phyloP scores from a whole-genome alignment of 1,140 invertebrate genomes.

The Drosophila burlai region DNA sequence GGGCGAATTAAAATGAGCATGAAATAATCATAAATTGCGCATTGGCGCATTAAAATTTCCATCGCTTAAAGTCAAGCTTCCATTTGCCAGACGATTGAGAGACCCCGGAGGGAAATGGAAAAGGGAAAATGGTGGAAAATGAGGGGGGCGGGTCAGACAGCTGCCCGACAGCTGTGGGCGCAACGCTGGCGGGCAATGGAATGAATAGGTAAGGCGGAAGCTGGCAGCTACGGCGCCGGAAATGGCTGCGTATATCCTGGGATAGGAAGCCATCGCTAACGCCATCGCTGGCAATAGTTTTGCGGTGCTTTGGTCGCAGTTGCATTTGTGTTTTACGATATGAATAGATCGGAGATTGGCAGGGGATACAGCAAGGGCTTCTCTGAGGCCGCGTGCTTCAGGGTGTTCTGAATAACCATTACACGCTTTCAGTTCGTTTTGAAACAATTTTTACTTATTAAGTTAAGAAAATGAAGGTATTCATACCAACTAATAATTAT shows the following conservation, averaged over 20 bases:
- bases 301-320: conserved; percentile 70
- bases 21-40: conserved; percentile 79
- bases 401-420: conserved; percentile 17
- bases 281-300: conserved; percentile 63
- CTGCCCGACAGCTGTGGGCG: conserved; percentile 47
- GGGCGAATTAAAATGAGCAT: conserved; percentile 75
- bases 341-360: conserved; percentile 66
- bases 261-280: conserved; percentile 46
- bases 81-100: conserved; percentile 43
- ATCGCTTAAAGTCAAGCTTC: conserved; percentile 60
- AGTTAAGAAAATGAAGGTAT: fast-evolving
- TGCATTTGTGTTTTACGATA: conserved; percentile 62
- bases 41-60: conserved; percentile 75
- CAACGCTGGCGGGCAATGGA: conserved; percentile 13
- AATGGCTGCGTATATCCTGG: conserved; percentile 69
- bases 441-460: background rate
- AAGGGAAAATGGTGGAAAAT: background rate
- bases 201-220: conserved; percentile 57
- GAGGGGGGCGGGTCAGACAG: conserved; percentile 9
- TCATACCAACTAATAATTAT: background rate
- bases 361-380: conserved; percentile 11
- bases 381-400: background rate
- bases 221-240: conserved; percentile 51
- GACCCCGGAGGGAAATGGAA: background rate
- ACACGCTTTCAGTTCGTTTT: background rate